These are phyloP conservation scores for Leptinotarsa peninsularis DNA, from an alignment of 2,888 invertebrate species.

Conservation along the genomic window DNA sequence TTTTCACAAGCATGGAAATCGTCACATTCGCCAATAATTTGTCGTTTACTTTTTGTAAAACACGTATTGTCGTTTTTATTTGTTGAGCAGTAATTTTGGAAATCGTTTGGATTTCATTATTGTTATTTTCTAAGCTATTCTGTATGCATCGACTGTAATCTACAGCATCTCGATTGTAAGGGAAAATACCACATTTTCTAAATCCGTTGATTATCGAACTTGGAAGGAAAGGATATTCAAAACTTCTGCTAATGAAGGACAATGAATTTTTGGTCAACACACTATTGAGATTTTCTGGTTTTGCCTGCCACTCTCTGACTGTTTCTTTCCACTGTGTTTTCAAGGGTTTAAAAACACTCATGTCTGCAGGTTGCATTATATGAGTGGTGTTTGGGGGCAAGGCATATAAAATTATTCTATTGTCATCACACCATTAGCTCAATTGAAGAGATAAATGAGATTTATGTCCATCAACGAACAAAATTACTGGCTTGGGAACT, in stretches of 20 bases:
- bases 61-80: conserved; percentile 9
- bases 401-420: no score
- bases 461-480: conserved; percentile 54
- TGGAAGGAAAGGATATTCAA: not conserved
- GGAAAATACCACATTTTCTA: conserved; percentile 42
- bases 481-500: conserved; percentile 43
- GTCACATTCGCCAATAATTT: not conserved
- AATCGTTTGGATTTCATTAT: conserved; percentile 9
- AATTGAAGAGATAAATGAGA: conserved; percentile 48
- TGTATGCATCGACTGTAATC: conserved; percentile 35
- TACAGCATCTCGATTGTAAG: conserved; percentile 44
- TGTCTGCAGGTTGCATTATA: no score
- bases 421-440: conserved; percentile 46
- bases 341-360: no score
- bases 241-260: conserved; percentile 44
- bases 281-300: not conserved
- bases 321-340: conserved; percentile 26
- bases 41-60: conserved; percentile 12
- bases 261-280: conserved; percentile 30
- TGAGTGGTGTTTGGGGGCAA: no score
- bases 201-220: conserved; percentile 46
- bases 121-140: conserved; percentile 20
- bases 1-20: no score
- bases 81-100: conserved; percentile 9
- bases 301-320: not conserved